A percentile compares a stretch with the other conserved stretches of the same genome.
Evolutionary conservation across 2,797 vertebrate species (phyloP).

Genomic region (Eospalax fontanierii): DNA sequence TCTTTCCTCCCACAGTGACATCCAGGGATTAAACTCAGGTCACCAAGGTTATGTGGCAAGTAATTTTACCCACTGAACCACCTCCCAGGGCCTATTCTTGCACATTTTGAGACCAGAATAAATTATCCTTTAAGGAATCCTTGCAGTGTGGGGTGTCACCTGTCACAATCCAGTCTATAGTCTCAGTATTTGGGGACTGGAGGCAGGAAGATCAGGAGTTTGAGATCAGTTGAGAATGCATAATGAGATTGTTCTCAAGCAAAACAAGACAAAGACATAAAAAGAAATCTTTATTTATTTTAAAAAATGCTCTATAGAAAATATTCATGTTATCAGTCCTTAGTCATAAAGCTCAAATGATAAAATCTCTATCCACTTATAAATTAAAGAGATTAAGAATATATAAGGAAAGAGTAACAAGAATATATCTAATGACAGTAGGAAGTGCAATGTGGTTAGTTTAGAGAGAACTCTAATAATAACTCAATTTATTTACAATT

Average conservation of each 20-base stretch:
- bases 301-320: background rate
- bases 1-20: background rate
- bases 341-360: background rate
- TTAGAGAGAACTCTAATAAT: background rate
- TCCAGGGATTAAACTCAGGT: background rate
- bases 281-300: slow-evolving; percentile 15
- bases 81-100: background rate
- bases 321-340: background rate
- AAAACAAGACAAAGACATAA: background rate
- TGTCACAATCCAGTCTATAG: background rate
- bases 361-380: background rate
- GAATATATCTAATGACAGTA: background rate
- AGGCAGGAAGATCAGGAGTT: background rate
- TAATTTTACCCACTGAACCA: background rate
- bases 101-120: background rate
- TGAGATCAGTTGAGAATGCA: background rate
- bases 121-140: background rate
- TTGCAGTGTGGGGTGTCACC: background rate
- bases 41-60: background rate
- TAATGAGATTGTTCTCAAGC: background rate
- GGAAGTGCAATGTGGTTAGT: background rate
- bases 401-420: background rate
- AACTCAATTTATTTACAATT: background rate
- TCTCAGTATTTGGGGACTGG: background rate
- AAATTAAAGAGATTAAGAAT: slow-evolving; percentile 3